Evolutionary conservation across 2,797 vertebrate genomes (phyloP).

Genomic region (Phoeniculus purpureus): DNA sequence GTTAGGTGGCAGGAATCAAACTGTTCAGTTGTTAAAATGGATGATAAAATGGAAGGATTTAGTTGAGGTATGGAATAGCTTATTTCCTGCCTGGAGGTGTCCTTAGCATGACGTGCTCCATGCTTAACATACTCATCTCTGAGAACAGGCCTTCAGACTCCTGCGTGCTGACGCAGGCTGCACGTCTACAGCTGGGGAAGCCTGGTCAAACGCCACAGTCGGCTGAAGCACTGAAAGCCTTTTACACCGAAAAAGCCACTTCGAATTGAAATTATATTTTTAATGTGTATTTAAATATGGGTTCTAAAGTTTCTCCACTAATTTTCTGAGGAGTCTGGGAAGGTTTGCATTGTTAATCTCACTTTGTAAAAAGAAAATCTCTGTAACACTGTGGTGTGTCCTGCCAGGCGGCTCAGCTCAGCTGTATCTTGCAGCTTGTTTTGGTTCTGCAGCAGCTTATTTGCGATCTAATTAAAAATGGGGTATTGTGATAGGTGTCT

Average conservation of each 20-base stretch:
- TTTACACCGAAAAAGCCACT: background rate
- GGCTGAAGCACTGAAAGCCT: background rate
- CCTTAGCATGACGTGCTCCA: fast-evolving
- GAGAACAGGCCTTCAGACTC: background rate
- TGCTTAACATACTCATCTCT: background rate
- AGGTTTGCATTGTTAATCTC: background rate
- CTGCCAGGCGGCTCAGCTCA: conserved; percentile 62
- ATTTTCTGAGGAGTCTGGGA: background rate
- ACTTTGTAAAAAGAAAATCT: background rate
- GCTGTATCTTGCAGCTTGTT: conserved; percentile 58
- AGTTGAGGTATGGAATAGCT: background rate
- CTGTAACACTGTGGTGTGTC: background rate
- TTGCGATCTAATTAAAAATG: conserved; percentile 60
- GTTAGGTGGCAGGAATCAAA: background rate
- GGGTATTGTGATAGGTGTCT: background rate
- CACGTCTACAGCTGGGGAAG: background rate
- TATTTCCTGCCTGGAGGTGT: background rate
- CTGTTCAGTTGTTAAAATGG: background rate
- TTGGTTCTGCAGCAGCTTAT: conserved; percentile 50
- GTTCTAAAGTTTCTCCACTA: background rate
- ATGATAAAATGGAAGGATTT: background rate
- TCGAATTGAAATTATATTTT: background rate
- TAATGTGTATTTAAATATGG: background rate
- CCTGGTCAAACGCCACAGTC: background rate
- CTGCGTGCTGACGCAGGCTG: fast-evolving